Conservation (phyloP, 2,888 invertebrate species). For the Smittia aterrima region DNA sequence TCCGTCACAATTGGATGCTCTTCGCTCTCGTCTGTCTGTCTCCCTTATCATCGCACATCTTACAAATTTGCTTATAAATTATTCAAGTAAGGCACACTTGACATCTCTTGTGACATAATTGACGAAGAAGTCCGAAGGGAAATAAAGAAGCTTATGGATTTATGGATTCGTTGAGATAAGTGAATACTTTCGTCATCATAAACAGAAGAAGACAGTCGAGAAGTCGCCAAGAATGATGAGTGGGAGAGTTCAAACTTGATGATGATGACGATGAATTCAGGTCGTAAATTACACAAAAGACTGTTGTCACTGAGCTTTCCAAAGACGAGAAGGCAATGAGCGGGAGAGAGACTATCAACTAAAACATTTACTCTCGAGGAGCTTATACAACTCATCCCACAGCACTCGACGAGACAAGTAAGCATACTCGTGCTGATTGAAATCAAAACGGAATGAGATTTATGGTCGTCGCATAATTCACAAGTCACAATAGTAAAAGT, state of each 20-base stretch:
- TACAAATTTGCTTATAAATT: too few species aligned
- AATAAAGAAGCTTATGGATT: neutral
- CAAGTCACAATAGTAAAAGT: neutral
- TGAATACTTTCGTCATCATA: neutral
- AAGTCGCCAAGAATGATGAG: neutral
- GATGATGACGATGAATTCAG: conserved; percentile 25
- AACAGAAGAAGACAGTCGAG: neutral
- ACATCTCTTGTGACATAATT: too few species aligned
- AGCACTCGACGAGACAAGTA: neutral
- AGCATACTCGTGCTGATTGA: conserved; percentile 17
- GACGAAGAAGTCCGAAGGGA: too few species aligned
- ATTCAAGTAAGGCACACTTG: too few species aligned
- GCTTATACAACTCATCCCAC: neutral
- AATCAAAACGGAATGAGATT: conserved; percentile 20
- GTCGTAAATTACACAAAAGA: conserved; percentile 41
- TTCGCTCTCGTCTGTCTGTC: too few species aligned
- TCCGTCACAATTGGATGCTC: too few species aligned
- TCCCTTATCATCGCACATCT: too few species aligned
- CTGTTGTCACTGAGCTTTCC: conserved; percentile 2
- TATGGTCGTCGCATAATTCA: conserved; percentile 3
- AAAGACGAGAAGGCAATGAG: too few species aligned
- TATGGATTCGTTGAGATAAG: neutral
- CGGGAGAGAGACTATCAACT: neutral
- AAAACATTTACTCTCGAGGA: conserved; percentile 20
- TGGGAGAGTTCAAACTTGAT: neutral